Percentiles rank a stretch among this genome's conserved stretches.
phyloP scores from a whole-genome alignment of 37 sponge, comb jelly and placozoan species.

The Lycopodina hypogea region DNA sequence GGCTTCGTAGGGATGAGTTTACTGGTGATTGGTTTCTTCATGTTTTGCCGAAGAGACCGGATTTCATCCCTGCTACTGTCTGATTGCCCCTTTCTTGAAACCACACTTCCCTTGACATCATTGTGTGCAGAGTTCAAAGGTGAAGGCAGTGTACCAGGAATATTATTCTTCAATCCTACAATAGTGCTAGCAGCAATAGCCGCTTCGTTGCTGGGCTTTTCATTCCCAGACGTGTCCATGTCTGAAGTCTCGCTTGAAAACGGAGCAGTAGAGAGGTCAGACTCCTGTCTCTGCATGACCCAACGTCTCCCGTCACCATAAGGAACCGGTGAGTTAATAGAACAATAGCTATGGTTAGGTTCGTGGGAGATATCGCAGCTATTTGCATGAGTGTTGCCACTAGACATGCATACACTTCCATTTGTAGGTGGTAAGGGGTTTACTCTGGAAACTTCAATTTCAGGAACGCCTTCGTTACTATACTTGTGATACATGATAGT shows the following conservation, averaged over 20 bases:
- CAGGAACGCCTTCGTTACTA: no score
- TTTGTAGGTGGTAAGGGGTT: no score
- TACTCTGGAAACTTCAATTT: no score
- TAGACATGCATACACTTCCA: no score
- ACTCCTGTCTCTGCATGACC: slow-evolving; percentile 22
- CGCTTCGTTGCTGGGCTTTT: slow-evolving; percentile 54
- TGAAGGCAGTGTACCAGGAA: background rate
- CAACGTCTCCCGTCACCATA: background rate
- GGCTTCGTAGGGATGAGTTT: background rate
- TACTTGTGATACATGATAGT: background rate
- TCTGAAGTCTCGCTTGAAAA: slow-evolving; percentile 77
- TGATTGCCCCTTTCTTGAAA: background rate
- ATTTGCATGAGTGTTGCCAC: no score
- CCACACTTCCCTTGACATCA: background rate
- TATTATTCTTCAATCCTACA: background rate
- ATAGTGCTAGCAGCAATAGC: background rate
- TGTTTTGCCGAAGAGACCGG: background rate
- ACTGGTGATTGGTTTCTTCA: background rate
- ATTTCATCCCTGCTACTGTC: background rate
- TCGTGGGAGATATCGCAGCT: no score
- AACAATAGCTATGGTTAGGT: background rate
- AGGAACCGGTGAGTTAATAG: background rate
- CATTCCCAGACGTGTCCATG: slow-evolving; percentile 68
- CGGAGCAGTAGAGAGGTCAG: slow-evolving; percentile 65
- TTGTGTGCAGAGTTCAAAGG: background rate